These are phyloP conservation scores for Rhamphomyia laevipes DNA, from an alignment of 2,888 invertebrate genomes.

Conservation along the genomic window DNA sequence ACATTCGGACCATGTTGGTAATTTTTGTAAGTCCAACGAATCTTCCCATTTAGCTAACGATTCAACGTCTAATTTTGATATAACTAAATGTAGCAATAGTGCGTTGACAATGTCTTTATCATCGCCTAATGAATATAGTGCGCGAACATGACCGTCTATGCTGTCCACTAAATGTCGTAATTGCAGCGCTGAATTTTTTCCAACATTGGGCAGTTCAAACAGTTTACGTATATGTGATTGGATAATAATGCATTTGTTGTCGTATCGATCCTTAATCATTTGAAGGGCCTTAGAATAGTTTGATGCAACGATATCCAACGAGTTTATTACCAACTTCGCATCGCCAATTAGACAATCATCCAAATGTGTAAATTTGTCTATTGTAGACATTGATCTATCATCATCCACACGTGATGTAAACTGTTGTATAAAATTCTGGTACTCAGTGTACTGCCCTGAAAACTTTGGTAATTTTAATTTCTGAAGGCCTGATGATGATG, in stretches of 20 bases:
- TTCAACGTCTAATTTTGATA: conserved; percentile 9
- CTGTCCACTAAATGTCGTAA: conserved; percentile 9
- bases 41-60: conserved; percentile 11
- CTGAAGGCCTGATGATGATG: too few species aligned
- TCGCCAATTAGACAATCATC: too few species aligned
- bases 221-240: conserved; percentile 7
- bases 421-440: too few species aligned
- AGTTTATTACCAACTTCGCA: too few species aligned
- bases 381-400: too few species aligned
- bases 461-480: too few species aligned
- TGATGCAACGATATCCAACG: background rate
- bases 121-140: conserved; percentile 4
- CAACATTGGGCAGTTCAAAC: conserved; percentile 3
- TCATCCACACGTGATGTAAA: too few species aligned
- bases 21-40: conserved; percentile 8
- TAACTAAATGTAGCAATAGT: conserved; percentile 6
- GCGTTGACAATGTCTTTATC: conserved; percentile 9
- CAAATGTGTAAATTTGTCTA: too few species aligned
- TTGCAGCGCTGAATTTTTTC: conserved; percentile 4
- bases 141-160: conserved; percentile 8
- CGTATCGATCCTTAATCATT: background rate
- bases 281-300: background rate
- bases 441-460: too few species aligned
- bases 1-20: conserved; percentile 11
- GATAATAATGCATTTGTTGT: conserved; percentile 5